Evolutionary conservation across 1,140 invertebrate genomes (phyloP).

Genomic region (Ephestia elutella): DNA sequence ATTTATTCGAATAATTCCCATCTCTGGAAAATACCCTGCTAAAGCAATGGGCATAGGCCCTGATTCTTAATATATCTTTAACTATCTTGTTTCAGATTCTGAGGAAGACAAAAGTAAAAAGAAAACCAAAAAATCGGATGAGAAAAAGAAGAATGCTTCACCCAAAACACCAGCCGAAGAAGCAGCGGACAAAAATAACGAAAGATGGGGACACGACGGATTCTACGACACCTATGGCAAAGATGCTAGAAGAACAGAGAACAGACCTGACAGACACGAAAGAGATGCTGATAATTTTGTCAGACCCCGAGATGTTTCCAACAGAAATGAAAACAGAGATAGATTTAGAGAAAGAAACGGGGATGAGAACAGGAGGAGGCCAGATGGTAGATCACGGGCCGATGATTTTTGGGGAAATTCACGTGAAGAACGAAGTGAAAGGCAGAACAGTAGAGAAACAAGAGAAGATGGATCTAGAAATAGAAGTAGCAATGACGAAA

Average conservation of each 20-base stretch:
- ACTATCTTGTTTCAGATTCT: conserved; percentile 36
- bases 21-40: too few species aligned
- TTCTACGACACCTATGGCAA: conserved; percentile 63
- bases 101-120: conserved; percentile 52
- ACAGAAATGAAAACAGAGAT: conserved; percentile 10
- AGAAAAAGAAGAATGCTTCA: conserved; percentile 38
- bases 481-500: conserved; percentile 14
- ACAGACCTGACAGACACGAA: conserved; percentile 19
- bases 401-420: conserved; percentile 7
- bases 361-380: conserved; percentile 22
- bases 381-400: conserved; percentile 16
- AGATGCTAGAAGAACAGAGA: conserved; percentile 39
- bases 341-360: conserved; percentile 18
- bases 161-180: conserved; percentile 29
- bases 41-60: too few species aligned
- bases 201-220: conserved; percentile 62
- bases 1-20: too few species aligned
- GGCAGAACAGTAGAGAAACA: conserved; percentile 2
- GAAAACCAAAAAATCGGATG: conserved; percentile 46
- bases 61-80: conserved; percentile 7
- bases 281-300: conserved; percentile 28
- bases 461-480: conserved; percentile 15
- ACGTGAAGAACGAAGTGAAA: conserved; percentile 14
- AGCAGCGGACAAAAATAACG: conserved; percentile 28
- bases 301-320: conserved; percentile 22